These are phyloP conservation scores for Aporophyla lueneburgensis DNA, from an alignment of 2,888 invertebrate species.

Conservation along the genomic window DNA sequence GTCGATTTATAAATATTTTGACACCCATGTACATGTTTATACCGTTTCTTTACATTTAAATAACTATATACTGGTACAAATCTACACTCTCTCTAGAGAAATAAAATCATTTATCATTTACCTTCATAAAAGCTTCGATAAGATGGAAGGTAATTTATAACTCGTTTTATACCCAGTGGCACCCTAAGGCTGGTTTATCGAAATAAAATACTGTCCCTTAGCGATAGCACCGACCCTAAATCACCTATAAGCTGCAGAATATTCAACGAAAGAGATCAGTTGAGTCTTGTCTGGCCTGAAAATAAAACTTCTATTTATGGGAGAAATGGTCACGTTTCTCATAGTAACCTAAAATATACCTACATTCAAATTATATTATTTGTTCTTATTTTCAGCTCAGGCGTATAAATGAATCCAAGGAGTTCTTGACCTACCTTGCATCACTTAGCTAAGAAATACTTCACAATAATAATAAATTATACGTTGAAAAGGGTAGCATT, in stretches of 20 bases:
- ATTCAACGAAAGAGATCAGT: background rate
- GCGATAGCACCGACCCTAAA: slow-evolving; percentile 2
- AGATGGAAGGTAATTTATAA: slow-evolving; percentile 25
- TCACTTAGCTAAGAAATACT: no score
- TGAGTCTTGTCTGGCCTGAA: background rate
- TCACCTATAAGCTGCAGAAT: slow-evolving; percentile 10
- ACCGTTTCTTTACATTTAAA: no score
- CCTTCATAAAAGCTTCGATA: background rate
- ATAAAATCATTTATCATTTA: background rate
- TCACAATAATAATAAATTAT: no score
- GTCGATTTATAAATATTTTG: no score
- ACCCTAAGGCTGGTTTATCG: slow-evolving; percentile 28
- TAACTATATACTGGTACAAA: no score
- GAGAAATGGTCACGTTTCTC: background rate
- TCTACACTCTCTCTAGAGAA: no score
- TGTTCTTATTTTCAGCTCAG: background rate
- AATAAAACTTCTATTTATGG: background rate
- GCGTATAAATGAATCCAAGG: no score
- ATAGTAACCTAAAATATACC: background rate
- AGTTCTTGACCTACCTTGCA: no score
- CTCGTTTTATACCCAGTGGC: slow-evolving; percentile 2
- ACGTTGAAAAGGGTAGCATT: no score
- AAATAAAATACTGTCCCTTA: slow-evolving; percentile 35
- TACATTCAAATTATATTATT: background rate
- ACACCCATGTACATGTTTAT: no score